Evolutionary conservation across 2,113 vertebrate species (phyloP).

Genomic region (Podarcis muralis): DNA sequence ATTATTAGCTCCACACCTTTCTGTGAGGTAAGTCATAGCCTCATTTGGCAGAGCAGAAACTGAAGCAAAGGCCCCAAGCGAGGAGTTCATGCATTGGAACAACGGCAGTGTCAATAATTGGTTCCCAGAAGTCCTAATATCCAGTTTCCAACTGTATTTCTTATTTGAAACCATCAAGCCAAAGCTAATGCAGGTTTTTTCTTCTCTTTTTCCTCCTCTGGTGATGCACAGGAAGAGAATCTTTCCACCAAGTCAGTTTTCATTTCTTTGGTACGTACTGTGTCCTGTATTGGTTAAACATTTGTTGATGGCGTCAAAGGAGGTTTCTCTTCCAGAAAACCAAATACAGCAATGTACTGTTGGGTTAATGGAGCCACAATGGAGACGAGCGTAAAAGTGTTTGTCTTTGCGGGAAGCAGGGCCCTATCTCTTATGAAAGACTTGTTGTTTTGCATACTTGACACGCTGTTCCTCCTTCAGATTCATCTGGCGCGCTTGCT

Average conservation of each 20-base stretch:
- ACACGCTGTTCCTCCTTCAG: slow-evolving; percentile 90
- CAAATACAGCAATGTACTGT: neutral
- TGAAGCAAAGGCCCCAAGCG: slow-evolving; percentile 52
- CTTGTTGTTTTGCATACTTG: slow-evolving; percentile 84
- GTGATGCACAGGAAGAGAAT: slow-evolving; percentile 40
- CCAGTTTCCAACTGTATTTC: slow-evolving; percentile 17
- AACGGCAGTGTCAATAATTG: slow-evolving; percentile 42
- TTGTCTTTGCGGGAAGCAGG: neutral
- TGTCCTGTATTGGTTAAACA: slow-evolving; percentile 36
- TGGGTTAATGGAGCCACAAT: neutral
- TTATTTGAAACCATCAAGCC: slow-evolving; percentile 51
- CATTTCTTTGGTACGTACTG: slow-evolving; percentile 57
- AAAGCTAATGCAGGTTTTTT: slow-evolving; percentile 46
- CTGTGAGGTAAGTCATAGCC: slow-evolving; percentile 57
- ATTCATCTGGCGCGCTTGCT: slow-evolving; percentile 82
- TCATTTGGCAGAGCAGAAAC: slow-evolving; percentile 57
- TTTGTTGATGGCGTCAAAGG: slow-evolving; percentile 15
- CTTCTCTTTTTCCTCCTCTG: slow-evolving; percentile 7
- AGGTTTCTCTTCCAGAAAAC: slow-evolving; percentile 51
- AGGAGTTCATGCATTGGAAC: slow-evolving; percentile 32
- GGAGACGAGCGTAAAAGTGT: neutral
- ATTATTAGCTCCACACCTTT: slow-evolving; percentile 65
- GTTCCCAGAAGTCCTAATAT: slow-evolving; percentile 35
- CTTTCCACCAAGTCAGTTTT: slow-evolving; percentile 50
- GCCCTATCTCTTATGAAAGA: slow-evolving; percentile 71